Evolutionary conservation across 2,888 invertebrate genomes (phyloP), one percentile per base, ranked within the genome.

Genomic region (Brachylomia viminalis): DNA sequence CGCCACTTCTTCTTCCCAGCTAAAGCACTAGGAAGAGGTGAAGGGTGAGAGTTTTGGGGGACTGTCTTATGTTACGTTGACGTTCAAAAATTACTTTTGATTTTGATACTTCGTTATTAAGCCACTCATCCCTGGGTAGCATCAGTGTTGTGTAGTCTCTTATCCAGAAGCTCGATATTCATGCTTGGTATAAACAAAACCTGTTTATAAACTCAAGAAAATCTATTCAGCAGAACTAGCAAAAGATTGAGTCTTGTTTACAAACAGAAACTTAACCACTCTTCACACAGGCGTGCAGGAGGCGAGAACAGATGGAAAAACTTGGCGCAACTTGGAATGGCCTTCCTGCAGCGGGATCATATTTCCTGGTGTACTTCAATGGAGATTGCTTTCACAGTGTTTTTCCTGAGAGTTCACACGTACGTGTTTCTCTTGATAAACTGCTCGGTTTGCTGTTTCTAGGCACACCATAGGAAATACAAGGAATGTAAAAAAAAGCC

Each of bases 291-390:
- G 58, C 23, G 33, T 10, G 30, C n/a, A n/a, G n/a, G 33, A 56
- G 7, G 56, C 33, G 67, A 45, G 62, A 58, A 27, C 49, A 27
- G 74, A 85, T 77, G 77, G 71, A 75, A 70, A 81, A 83, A 83
- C 85, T 85, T 85, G 47, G 33, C 42, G 54, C n/a, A 65, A 68
- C 70, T 79, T 59, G 30, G 38, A 70, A 73, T 67, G 67, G 73
- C 67, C 58, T 70, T 49, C 77, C 58, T 49, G 58, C 69, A 56
- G 27, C 42, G 8, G 8, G 66, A 54, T 79, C 62, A 62, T 68
- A 71, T 73, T 73, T 79, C 68, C 45, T 68, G 27, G 65, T 54
- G 59, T 56, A 56, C 72, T 81, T 65, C 59, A 52, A 52, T n/a
- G 45, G 2, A 81, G 49, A 82, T 82, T 77, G 54, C 33, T 72